Evolutionary conservation across 2,797 vertebrate species (phyloP), one percentile per base, ranked within the genome.

Genomic region (Gila robusta): DNA sequence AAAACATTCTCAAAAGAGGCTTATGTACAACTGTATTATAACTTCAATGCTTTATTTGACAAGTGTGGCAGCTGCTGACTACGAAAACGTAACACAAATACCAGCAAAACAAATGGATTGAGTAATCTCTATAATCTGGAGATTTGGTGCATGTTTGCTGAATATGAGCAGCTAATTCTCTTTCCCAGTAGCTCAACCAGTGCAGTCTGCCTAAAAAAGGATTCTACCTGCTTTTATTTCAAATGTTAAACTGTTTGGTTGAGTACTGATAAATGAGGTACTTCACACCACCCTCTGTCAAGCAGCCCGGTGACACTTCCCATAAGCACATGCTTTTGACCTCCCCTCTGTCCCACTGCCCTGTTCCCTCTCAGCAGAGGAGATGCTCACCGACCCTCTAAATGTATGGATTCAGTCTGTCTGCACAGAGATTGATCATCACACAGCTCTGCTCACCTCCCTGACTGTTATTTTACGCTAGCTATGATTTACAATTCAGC

Each of bases 281-380:
- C 12, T 87, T 35, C 37, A 81, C 37, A 64, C 86, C 19, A 44
- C 83, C 71, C 81, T 82, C 79, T 86, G 76, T 88, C 82, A 35
- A 88, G 88, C 78, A 86, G 62, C 70, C 83, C 78, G 6, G 66
- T 86, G 47, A 41, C 88, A 86, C 69, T 76, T 89, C 72, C 35
- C 79, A 66, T 79, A 81, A 86, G 59, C 82, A 79, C 83, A 86
- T 81, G 39, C 66, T n/a, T 49, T 84, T 84, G 78, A 86, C 86
- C 70, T 86, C 28, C 83, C 66, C 81, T 73, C 73, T 74, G 21
- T 80, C 78, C 44, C 39, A 19, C 23, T 70, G 47, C 67, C 52
- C 26, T 82, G 16, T 62, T 67, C 39, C n/a, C 54, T 39, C 81
- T 16, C 72, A 47, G 37, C 11, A 8, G 12, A 37, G 71, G 37